These are phyloP conservation scores for Rhinolophus sinicus DNA, from an alignment of 2,113 vertebrate species.

Conservation along the genomic window DNA sequence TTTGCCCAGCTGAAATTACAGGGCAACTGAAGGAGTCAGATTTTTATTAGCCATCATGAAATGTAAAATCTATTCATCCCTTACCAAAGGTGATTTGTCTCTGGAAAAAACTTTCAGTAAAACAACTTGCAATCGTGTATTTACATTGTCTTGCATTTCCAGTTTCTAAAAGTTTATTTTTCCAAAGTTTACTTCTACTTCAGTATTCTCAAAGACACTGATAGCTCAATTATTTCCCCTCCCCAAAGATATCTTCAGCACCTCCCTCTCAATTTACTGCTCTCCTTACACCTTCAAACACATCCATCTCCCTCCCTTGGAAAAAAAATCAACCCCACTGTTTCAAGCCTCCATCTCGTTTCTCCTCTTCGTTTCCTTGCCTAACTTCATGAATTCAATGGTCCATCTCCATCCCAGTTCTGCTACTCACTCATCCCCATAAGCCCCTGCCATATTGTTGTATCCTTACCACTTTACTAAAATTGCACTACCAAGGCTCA, in stretches of 20 bases:
- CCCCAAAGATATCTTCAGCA: background rate
- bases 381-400: constrained; percentile 40
- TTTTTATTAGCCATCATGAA: constrained; percentile 15
- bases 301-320: background rate
- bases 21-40: background rate
- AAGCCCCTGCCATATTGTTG: background rate
- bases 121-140: background rate
- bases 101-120: background rate
- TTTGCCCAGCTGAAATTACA: constrained; percentile 39
- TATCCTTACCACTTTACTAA: constrained; percentile 17
- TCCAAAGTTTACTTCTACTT: background rate
- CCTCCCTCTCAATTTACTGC: constrained; percentile 1
- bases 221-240: background rate
- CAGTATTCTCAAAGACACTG: background rate
- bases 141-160: constrained; percentile 33
- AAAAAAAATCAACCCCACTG: background rate
- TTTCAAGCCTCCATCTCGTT: constrained; percentile 11
- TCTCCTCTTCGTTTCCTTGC: background rate
- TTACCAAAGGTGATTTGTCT: constrained; percentile 34
- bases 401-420: background rate
- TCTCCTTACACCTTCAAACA: constrained; percentile 1
- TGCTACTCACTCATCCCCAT: background rate
- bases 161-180: constrained; percentile 30
- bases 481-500: constrained; percentile 22
- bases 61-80: constrained; percentile 23